Evolutionary conservation across 2,888 invertebrate species (phyloP), one percentile per base, ranked within the genome.

Genomic region (Emmelina monodactyla): DNA sequence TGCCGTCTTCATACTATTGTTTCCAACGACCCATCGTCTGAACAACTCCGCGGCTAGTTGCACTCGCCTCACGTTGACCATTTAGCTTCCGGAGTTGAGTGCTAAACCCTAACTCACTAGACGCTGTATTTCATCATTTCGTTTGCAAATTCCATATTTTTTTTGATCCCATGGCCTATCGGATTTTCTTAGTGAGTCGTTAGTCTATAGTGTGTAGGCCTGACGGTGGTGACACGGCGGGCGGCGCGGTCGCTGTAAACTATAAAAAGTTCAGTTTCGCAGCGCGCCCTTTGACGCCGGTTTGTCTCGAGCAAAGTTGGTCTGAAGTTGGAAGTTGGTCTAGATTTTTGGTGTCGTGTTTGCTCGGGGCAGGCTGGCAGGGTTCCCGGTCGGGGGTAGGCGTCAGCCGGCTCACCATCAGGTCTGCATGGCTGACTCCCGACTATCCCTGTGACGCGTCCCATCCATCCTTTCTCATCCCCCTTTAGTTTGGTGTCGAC

Each of bases 111-210:
- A n/a, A n/a, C 78, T 78, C 75, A 76, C 70, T 73, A 79, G 76
- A 71, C 75, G 73, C 78, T 75, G 69, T 75, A 75, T 69, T n/a
- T 75, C 71, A 72, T 75, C 67, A 66, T 67, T 60, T 66, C n/a
- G 51, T 62, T 55, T 51, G 62, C 57, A 65, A 55, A 56, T 51
- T 57, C 60, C 60, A 53, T 53, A 57, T 57, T 50, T 49, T 52
- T 51, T 59, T 65, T 62, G 58, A 61, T 67, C 70, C 73, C 67
- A 63, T 62, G 71, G 67, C 67, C 60, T 66, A 66, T 63, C 64
- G 76, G 75, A 75, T 69, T n/a, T n/a, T n/a, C n/a, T 72, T 62
- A 71, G 71, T 70, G 73, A 70, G 73, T 76, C 71, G 69, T 71
- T 75, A 70, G 66, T 65, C 66, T 67, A 69, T 71, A 70, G 75